Evolutionary conservation across 2,113 vertebrate species (phyloP), one percentile per base, ranked within the genome.

Genomic region (Eublepharis macularius): DNA sequence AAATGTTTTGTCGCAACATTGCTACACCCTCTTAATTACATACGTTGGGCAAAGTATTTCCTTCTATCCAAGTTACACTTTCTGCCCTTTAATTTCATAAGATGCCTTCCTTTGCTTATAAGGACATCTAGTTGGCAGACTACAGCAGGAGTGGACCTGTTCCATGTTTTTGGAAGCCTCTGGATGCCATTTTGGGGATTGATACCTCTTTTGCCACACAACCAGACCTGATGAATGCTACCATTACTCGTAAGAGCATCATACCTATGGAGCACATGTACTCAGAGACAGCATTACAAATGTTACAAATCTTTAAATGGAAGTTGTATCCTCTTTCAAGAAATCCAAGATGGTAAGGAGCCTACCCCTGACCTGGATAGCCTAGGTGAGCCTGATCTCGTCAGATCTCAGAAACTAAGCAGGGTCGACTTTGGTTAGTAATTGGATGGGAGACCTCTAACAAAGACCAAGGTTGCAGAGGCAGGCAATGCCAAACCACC

Each of bases 51-150:
- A 54, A 47, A 75, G 16, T 60, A 29, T 60, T 88, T 80, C 39
- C 80, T 68, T 76, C 45, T 19, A 63, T 36, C 36, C 29, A 29
- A 43, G 45, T 80, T 74, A 45, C 66, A 32, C 39, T 19, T 41
- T 13, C 49, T 36, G 34, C 32, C 34, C 43, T 88, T 77, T 76
- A 63, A 76, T 85, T 88, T 88, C 19, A 32, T 70, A 24, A 24
- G 65, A 54, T 87, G 63, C 7, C 47, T 84, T 74, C 29, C 49
- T 36, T 34, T 68, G 13, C 47, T 47, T 66, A 36, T 17, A 66
- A 76, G n/a, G 32, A 26, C 32, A 39, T 36, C 12, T 34, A 10
- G 41, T 41, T 84, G 60, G 26, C 54, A 45, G 9, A 68, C 39
- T 69, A 65, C 36, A 65, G 70, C 39, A 65, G 54, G 54, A 54